These are phyloP conservation scores for Drosophila equinoxialis DNA, from an alignment of 1,140 invertebrate genomes.

Conservation along the genomic window DNA sequence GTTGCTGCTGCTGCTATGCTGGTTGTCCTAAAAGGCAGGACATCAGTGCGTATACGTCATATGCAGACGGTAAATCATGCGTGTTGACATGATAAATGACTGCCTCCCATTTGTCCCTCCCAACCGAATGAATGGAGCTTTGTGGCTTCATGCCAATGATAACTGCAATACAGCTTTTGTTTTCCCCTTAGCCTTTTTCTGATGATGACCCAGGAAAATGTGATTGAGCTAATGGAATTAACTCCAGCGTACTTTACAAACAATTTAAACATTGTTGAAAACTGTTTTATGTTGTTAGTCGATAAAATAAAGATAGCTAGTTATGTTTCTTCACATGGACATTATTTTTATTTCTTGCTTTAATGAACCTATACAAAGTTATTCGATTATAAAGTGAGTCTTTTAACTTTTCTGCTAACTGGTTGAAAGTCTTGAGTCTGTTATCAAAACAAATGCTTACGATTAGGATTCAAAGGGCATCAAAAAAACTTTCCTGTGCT, in stretches of 20 bases:
- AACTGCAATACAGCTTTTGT: constrained; percentile 14
- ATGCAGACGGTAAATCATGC: constrained; percentile 18
- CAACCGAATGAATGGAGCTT: not conserved
- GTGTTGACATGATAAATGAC: constrained; percentile 19
- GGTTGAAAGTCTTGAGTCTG: no score
- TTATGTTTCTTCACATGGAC: no score
- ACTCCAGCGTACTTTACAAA: not conserved
- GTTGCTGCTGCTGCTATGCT: not conserved
- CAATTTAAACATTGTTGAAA: not conserved
- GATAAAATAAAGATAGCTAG: no score
- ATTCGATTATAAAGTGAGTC: no score
- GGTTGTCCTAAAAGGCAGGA: constrained; percentile 12
- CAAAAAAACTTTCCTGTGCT: not conserved
- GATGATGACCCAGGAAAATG: not conserved
- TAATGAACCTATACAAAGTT: no score
- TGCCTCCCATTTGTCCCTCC: not conserved
- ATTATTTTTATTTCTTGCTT: no score
- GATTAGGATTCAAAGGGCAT: not conserved
- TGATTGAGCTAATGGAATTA: constrained; percentile 8
- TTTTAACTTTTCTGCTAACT: no score
- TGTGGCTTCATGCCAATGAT: not conserved
- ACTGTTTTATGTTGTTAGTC: not conserved
- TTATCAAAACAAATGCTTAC: not conserved
- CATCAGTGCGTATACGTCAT: constrained; percentile 18
- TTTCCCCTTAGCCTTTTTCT: not conserved